Conservation (phyloP, 2,113 vertebrate genomes). For the Antigone vipio region DNA sequence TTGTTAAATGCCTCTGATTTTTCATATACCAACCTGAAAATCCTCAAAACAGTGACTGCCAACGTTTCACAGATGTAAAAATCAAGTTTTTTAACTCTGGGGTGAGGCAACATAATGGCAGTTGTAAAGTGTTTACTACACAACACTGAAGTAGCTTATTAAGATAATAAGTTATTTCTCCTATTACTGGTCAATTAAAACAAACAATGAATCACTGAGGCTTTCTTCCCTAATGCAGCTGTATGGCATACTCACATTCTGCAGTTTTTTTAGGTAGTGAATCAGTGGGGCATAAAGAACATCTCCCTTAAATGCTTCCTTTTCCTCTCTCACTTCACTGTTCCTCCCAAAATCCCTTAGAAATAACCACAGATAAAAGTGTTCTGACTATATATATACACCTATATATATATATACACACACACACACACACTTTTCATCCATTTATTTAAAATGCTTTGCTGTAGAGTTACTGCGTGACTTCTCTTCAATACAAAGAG, state of each 20-base stretch:
- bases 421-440: background rate
- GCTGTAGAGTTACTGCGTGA: background rate
- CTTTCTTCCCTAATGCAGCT: background rate
- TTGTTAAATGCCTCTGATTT: background rate
- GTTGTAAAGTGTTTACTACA: background rate
- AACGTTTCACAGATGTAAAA: background rate
- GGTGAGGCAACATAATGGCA: background rate
- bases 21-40: background rate
- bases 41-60: background rate
- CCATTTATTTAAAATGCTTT: background rate
- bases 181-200: background rate
- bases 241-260: background rate
- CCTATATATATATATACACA: background rate
- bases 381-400: background rate
- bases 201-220: background rate
- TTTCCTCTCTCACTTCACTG: background rate
- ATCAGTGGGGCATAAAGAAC: background rate
- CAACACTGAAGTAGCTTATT: background rate
- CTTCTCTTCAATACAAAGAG: background rate
- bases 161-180: background rate
- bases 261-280: background rate
- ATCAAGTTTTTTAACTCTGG: background rate
- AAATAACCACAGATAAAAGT: background rate
- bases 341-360: background rate
- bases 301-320: background rate